Conservation (phyloP, 2,113 vertebrate species). For the Petrocephalus microphthalmus region DNA sequence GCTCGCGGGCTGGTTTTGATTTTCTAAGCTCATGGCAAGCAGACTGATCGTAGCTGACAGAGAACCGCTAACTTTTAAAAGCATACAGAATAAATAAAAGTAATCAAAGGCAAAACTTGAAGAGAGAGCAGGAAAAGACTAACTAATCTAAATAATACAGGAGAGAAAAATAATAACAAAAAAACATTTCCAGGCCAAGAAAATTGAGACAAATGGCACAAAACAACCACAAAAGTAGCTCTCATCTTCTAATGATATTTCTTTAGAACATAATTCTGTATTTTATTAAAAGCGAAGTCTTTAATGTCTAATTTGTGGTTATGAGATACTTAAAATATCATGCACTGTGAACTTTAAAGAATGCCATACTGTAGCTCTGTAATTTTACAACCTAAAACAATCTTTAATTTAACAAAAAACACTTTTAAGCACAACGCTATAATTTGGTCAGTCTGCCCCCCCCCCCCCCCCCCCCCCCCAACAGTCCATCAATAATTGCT, state of each 20-base stretch:
- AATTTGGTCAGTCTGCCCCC: conserved; percentile 25
- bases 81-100: background rate
- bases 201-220: conserved; percentile 38
- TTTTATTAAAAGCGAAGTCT: conserved; percentile 13
- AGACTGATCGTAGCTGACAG: background rate
- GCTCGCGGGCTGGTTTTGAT: background rate
- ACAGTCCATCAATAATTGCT: conserved; percentile 38
- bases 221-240: conserved; percentile 43
- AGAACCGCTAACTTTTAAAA: background rate
- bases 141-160: conserved; percentile 3
- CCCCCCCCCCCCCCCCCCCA: too few relatives aligned
- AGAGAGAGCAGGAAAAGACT: background rate
- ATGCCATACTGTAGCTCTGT: conserved; percentile 14
- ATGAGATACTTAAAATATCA: conserved; percentile 48
- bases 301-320: conserved; percentile 37
- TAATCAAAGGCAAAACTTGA: background rate
- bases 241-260: conserved; percentile 11
- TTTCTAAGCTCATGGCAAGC: background rate
- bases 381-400: conserved; percentile 14
- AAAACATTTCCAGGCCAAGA: conserved; percentile 19
- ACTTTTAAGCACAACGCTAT: conserved; percentile 22
- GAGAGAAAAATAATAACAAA: conserved; percentile 9
- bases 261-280: conserved; percentile 3
- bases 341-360: conserved; percentile 38
- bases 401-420: conserved; percentile 29